Evolutionary conservation across 2,113 vertebrate species (phyloP).

Genomic region (Hemiprocne comata): DNA sequence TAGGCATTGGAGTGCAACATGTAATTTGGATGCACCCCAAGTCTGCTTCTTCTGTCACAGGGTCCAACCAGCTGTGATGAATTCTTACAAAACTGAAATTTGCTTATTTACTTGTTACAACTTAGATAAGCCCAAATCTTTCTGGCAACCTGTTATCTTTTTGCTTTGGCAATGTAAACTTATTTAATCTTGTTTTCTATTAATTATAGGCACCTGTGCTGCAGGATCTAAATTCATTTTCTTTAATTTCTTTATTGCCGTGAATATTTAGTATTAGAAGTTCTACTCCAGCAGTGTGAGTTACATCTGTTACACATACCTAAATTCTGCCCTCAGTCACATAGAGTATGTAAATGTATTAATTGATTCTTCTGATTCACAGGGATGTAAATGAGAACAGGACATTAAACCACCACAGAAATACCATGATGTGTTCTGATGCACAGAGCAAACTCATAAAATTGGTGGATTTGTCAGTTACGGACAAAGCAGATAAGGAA

Average conservation of each 20-base stretch:
- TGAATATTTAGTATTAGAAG: background rate
- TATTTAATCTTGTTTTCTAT: background rate
- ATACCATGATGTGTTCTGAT: background rate
- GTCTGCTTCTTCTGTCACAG: background rate
- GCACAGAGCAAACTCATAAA: background rate
- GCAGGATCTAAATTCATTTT: background rate
- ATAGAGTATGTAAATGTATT: background rate
- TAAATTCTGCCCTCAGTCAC: background rate
- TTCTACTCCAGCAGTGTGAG: rapidly evolving
- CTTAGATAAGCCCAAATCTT: background rate
- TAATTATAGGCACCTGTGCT: background rate
- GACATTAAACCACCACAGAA: background rate
- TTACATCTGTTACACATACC: background rate
- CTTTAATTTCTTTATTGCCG: background rate
- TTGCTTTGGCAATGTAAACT: background rate
- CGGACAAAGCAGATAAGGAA: background rate
- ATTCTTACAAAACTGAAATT: background rate
- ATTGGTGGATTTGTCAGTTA: background rate
- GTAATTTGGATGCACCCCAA: background rate
- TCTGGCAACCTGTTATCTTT: rapidly evolving
- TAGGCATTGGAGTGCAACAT: background rate
- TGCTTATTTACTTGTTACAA: background rate
- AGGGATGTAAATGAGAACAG: background rate
- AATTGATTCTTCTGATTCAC: background rate
- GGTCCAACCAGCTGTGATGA: background rate